Percentiles rank a stretch among this genome's conserved stretches.
phyloP scores from a whole-genome alignment of 2,797 vertebrate genomes.

The Mormyrops boulengeri region DNA sequence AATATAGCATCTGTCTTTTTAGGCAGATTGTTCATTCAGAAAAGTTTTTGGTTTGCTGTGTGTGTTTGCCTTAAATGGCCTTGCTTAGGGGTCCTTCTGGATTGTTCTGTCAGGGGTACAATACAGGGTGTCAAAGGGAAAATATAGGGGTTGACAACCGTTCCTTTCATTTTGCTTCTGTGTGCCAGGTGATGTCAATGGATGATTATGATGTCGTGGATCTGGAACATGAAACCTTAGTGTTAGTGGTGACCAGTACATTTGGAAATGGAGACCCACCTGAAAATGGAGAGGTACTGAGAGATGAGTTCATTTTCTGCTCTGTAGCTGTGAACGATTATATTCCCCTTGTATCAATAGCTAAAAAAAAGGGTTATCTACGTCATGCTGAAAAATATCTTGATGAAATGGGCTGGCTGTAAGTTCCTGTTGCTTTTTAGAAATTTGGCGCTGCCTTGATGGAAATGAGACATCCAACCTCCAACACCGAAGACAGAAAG shows the following conservation, averaged over 20 bases:
- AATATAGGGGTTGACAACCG: neutral
- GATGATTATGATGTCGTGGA: slow-evolving; percentile 93
- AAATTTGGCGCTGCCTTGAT: slow-evolving; percentile 91
- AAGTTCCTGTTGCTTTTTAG: slow-evolving; percentile 48
- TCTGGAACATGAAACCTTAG: slow-evolving; percentile 88
- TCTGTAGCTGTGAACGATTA: neutral
- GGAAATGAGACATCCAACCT: slow-evolving; percentile 94
- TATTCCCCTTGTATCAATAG: neutral
- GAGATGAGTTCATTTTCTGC: neutral
- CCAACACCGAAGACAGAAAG: slow-evolving; percentile 86
- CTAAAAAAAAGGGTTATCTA: neutral
- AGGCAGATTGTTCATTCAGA: neutral
- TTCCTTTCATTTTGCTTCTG: neutral
- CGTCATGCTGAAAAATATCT: slow-evolving; percentile 11
- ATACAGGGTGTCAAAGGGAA: neutral
- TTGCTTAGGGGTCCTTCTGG: neutral
- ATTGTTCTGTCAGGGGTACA: neutral
- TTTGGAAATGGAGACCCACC: slow-evolving; percentile 90
- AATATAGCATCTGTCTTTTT: neutral
- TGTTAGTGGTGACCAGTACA: slow-evolving; percentile 89
- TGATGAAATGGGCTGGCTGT: neutral
- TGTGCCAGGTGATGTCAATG: slow-evolving; percentile 82
- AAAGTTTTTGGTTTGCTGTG: neutral
- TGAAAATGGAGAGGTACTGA: slow-evolving; percentile 85
- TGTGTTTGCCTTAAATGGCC: neutral